phyloP scores from a whole-genome alignment of 2,888 invertebrate genomes.

The Aporophyla nigra region DNA sequence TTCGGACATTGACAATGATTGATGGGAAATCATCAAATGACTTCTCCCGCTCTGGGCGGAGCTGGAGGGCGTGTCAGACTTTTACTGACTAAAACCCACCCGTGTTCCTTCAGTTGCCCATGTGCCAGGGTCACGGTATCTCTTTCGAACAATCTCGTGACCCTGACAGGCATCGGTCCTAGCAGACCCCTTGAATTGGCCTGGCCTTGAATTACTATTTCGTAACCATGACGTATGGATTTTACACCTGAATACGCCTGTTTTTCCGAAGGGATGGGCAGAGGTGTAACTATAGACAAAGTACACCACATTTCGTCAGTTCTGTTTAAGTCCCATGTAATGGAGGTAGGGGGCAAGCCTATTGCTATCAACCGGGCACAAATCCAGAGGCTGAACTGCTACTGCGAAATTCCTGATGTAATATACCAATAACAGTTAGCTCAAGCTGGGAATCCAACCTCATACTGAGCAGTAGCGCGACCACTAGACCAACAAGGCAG shows the following conservation, averaged over 20 bases:
- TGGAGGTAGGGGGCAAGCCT: neutral
- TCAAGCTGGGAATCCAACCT: neutral
- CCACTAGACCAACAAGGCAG: neutral
- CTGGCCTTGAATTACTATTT: conserved; percentile 6
- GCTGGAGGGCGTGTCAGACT: too few species aligned
- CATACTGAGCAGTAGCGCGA: neutral
- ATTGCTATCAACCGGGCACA: neutral
- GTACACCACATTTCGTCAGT: neutral
- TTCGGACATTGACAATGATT: too few species aligned
- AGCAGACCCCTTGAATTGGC: too few species aligned
- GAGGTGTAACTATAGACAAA: neutral
- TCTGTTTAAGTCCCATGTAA: neutral
- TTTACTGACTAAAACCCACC: too few species aligned
- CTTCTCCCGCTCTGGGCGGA: too few species aligned
- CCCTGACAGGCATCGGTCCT: too few species aligned
- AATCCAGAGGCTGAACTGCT: neutral
- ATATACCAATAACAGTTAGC: neutral
- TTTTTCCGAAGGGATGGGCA: neutral
- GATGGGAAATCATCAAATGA: too few species aligned
- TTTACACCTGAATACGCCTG: neutral
- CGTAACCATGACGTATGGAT: neutral
- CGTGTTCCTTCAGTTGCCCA: too few species aligned
- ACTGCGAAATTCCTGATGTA: neutral
- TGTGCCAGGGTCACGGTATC: too few species aligned
- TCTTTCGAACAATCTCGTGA: too few species aligned